A percentile compares a stretch with the other conserved stretches of the same genome.
Conservation (phyloP, 2,888 invertebrate species). For the Eurytoma adleriae region DNA sequence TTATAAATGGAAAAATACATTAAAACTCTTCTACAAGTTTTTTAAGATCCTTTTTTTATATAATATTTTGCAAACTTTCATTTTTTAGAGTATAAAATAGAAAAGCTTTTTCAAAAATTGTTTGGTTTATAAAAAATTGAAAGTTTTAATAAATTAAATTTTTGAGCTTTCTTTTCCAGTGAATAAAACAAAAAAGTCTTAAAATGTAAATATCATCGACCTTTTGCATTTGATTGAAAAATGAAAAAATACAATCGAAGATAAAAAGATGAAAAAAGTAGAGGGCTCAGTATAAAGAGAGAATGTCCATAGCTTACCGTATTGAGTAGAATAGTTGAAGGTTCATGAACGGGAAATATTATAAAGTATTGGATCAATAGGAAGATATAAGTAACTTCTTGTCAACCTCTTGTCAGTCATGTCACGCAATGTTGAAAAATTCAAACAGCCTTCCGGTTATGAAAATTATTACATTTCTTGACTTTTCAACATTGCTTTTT, state of each 20-base stretch:
- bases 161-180: neutral
- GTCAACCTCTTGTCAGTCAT: conserved; percentile 34
- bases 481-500: conserved; percentile 9
- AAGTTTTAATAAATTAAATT: neutral
- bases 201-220: neutral
- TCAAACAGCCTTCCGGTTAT: conserved; percentile 13
- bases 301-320: conserved; percentile 67
- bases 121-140: neutral
- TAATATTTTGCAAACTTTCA: too few species aligned
- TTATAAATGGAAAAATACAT: neutral
- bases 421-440: conserved; percentile 25
- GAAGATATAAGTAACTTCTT: conserved; percentile 42
- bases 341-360: conserved; percentile 27
- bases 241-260: conserved; percentile 21
- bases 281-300: conserved; percentile 60
- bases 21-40: neutral
- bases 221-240: conserved; percentile 8
- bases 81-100: too few species aligned
- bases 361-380: conserved; percentile 32
- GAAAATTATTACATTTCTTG: neutral
- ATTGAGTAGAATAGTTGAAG: conserved; percentile 62
- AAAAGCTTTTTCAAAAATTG: neutral
- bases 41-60: neutral
- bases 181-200: conserved; percentile 1
- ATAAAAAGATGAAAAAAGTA: conserved; percentile 49